A percentile compares a stretch with the other conserved stretches of the same genome.
Conservation (phyloP, 2,888 invertebrate species). For the Zygaena filipendulae region DNA sequence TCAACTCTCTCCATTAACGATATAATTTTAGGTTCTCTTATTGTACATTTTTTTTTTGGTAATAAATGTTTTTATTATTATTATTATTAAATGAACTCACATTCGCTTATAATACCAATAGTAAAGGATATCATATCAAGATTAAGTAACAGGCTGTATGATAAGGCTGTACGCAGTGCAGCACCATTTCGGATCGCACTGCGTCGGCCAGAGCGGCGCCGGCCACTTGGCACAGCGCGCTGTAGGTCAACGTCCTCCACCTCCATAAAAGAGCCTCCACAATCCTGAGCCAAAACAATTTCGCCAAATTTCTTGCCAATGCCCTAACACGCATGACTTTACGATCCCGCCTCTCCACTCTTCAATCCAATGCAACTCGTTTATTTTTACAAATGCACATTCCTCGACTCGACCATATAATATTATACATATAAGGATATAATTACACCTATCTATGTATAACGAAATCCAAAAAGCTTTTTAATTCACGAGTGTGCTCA, state of each 20-base stretch:
- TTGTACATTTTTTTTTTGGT: no score
- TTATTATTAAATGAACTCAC: no score
- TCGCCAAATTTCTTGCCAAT: constrained; percentile 59
- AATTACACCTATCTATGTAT: no score
- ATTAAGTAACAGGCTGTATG: constrained; percentile 25
- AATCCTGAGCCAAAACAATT: constrained; percentile 59
- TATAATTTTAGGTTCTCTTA: no score
- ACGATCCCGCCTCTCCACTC: constrained; percentile 41
- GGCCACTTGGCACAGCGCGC: constrained; percentile 55
- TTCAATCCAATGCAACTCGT: constrained; percentile 31
- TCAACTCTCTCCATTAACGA: no score
- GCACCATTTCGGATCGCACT: constrained; percentile 42
- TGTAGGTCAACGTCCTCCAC: constrained; percentile 60
- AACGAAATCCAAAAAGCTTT: no score
- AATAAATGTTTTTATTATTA: no score
- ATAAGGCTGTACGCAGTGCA: constrained; percentile 58
- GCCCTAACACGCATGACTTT: constrained; percentile 58
- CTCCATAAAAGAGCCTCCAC: constrained; percentile 59
- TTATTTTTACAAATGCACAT: no score
- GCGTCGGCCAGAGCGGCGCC: constrained; percentile 61
- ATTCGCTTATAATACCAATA: constrained; percentile 1
- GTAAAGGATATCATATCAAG: no score
- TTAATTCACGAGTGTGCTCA: no score
- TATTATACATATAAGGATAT: no score
- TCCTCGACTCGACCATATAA: no score